phyloP scores from a whole-genome alignment of 2,113 vertebrate species.

The Petromus typicus region DNA sequence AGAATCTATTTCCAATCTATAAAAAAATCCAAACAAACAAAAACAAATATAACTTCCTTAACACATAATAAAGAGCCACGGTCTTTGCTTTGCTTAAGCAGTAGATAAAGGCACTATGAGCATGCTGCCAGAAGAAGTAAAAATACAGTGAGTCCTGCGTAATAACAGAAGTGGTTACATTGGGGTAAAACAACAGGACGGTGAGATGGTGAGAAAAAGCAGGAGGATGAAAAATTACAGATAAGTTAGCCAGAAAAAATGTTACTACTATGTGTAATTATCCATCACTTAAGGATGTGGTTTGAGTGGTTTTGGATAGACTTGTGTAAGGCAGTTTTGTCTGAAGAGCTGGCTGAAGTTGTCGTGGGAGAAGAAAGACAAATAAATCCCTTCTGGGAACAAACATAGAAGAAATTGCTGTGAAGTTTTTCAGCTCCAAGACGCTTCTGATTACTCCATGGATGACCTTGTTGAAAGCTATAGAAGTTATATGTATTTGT shows the following conservation, averaged over 20 bases:
- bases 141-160: neutral
- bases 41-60: neutral
- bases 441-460: neutral
- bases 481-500: neutral
- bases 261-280: constrained; percentile 71
- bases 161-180: neutral
- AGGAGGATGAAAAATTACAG: constrained; percentile 70
- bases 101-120: neutral
- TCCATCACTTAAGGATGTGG: constrained; percentile 65
- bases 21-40: neutral
- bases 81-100: neutral
- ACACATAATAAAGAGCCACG: neutral
- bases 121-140: neutral
- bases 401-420: neutral
- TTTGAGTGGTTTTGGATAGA: constrained; percentile 62
- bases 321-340: constrained; percentile 65
- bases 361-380: constrained; percentile 26
- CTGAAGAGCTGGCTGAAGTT: neutral
- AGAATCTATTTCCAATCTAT: neutral
- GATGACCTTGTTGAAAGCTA: neutral
- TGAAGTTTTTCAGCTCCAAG: neutral
- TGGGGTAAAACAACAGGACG: constrained; percentile 22
- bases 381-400: neutral
- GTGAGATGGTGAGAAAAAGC: constrained; percentile 46
- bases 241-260: constrained; percentile 64